Evolutionary conservation across 2,113 vertebrate genomes (phyloP).

Genomic region (Tapirus terrestris): DNA sequence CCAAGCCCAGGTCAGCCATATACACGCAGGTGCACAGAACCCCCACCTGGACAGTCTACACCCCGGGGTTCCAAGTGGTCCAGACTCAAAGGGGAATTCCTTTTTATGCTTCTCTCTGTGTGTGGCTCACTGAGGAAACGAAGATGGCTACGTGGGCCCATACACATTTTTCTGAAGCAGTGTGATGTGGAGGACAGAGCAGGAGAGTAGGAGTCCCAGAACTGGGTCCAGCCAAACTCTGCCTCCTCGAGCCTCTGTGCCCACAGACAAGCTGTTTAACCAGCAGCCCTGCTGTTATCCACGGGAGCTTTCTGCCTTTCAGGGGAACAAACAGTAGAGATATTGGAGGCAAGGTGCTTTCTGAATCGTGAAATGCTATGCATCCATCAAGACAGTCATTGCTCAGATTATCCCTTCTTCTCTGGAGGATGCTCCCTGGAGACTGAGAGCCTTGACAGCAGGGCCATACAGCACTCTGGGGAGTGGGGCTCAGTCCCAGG

Average conservation of each 20-base stretch:
- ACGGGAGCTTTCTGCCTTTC: not conserved
- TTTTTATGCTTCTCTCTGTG: not conserved
- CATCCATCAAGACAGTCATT: not conserved
- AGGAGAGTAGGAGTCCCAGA: not conserved
- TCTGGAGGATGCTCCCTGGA: not conserved
- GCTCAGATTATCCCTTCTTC: not conserved
- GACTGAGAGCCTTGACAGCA: not conserved
- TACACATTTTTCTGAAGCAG: not conserved
- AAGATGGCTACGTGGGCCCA: rapidly evolving
- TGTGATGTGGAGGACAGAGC: not conserved
- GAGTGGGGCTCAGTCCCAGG: not conserved
- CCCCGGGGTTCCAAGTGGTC: not conserved
- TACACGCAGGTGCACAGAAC: not conserved
- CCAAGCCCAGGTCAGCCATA: not conserved
- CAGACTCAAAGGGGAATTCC: not conserved
- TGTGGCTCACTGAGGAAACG: not conserved
- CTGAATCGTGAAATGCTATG: not conserved
- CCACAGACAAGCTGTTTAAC: not conserved
- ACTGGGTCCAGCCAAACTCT: not conserved
- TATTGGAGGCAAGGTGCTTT: not conserved
- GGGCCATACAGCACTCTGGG: not conserved
- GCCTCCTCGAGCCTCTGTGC: not conserved
- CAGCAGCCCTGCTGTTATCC: not conserved
- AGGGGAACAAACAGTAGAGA: not conserved
- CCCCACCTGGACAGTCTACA: not conserved